These are phyloP conservation scores for Pholis gunnellus DNA, from an alignment of 2,113 vertebrate genomes.

Conservation along the genomic window DNA sequence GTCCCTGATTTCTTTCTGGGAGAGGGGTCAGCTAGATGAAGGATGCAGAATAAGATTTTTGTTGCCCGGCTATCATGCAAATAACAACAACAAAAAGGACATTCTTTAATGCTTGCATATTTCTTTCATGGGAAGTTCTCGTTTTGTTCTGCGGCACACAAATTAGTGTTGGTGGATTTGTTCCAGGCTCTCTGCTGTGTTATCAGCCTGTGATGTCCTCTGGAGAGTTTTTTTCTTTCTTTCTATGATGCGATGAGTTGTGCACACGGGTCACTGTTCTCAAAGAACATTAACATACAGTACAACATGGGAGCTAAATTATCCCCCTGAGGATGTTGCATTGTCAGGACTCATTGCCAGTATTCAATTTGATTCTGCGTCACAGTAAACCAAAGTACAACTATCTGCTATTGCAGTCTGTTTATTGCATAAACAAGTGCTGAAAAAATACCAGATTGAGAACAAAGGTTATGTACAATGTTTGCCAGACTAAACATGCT, in stretches of 20 bases:
- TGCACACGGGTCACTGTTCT: slow-evolving; percentile 12
- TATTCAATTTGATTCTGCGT: slow-evolving; percentile 19
- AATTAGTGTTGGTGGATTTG: slow-evolving; percentile 6
- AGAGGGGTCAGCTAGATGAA: slow-evolving; percentile 12
- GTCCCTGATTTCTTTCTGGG: not conserved
- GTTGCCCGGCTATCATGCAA: slow-evolving; percentile 37
- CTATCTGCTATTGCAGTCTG: slow-evolving; percentile 19
- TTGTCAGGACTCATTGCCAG: not conserved
- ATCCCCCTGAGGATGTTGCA: not conserved
- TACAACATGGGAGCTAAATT: slow-evolving; percentile 10
- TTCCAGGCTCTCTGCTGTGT: slow-evolving; percentile 43
- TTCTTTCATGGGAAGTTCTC: not conserved
- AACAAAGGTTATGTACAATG: slow-evolving; percentile 25
- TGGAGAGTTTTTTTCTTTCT: not conserved
- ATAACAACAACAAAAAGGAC: slow-evolving; percentile 2
- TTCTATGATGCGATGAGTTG: slow-evolving; percentile 32
- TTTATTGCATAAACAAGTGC: slow-evolving; percentile 29
- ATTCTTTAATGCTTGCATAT: slow-evolving; percentile 31
- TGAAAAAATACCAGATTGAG: slow-evolving; percentile 50
- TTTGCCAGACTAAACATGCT: slow-evolving; percentile 31
- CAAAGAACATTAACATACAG: slow-evolving; percentile 25
- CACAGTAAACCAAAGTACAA: slow-evolving; percentile 17
- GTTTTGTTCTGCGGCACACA: slow-evolving; percentile 22
- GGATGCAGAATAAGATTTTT: slow-evolving; percentile 6
- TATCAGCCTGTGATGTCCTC: not conserved